Evolutionary conservation across 2,113 vertebrate genomes (phyloP), one percentile per base, ranked within the genome.

Genomic region (Tiliqua scincoides): DNA sequence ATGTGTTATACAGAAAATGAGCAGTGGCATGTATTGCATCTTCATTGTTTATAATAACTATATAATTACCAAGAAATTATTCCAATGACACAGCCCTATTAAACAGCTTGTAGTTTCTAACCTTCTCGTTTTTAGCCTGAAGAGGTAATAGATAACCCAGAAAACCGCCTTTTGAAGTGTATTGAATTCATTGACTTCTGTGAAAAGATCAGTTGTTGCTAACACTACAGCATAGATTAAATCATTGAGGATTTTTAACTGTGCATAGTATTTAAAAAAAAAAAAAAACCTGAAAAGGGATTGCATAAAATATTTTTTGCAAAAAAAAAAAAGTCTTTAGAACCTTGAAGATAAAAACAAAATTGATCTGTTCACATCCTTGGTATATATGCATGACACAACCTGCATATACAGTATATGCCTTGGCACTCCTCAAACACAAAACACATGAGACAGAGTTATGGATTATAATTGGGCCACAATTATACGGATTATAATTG

Each of bases 161-260:
- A 85, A 88, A 93, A 84, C 27, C 57, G 82, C 74, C 90, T 87
- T 94, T 91, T 94, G 91, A 96, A 87, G 63, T 87, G 27, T 59
- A 72, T 61, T 93, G 86, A 94, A 86, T 92, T 91, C 59, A 89
- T 57, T 91, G 91, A 92, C 86, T 94, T 91, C 73, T 0, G 0
- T 93, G 70, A 84, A 85, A 92, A 85, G 68, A 91, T 90, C 79
- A 67, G 89, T 91, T 37, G 35, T 91, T 89, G 30, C 72, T 88
- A 80, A 61, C 88, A 40, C 89, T 88, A 57, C 40, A 83, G 79
- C 43, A 10, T n/a, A 71, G 85, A 89, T 89, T 84, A 91, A 91
- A 86, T 89, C 85, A 87, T 89, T 25, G 32, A 93, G 88, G 54
- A 90, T 86, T 92, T 87, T 90, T 52, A 89, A 21, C 23, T 87